Evolutionary conservation across 2,888 invertebrate species (phyloP).

Genomic region (Osedax frankpressi): DNA sequence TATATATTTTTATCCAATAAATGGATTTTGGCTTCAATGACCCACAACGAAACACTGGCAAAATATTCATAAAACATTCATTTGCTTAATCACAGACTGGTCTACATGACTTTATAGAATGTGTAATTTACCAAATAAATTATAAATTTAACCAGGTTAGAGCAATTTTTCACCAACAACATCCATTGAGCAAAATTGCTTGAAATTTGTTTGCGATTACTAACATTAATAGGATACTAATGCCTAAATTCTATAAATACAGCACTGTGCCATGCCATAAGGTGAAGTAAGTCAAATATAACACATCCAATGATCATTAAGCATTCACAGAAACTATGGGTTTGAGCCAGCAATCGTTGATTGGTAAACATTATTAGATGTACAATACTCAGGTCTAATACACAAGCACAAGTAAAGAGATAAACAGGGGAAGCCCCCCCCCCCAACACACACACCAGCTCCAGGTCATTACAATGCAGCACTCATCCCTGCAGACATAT

Average conservation of each 20-base stretch:
- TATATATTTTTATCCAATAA: neutral
- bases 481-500: neutral
- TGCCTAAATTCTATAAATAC: neutral
- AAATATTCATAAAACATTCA: constrained; percentile 3
- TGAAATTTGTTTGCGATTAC: neutral
- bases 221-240: neutral
- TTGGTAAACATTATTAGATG: neutral
- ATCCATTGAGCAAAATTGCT: neutral
- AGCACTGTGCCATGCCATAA: neutral
- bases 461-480: neutral
- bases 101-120: neutral
- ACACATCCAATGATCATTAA: constrained; percentile 6
- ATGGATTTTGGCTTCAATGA: neutral
- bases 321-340: neutral
- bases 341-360: neutral
- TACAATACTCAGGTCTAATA: constrained; percentile 4
- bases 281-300: neutral
- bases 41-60: neutral
- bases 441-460: neutral
- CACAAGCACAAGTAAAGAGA: neutral
- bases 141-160: neutral
- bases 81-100: neutral
- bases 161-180: constrained; percentile 2
- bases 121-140: neutral
- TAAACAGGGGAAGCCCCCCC: constrained; percentile 7